phyloP scores from a whole-genome alignment of 2,797 vertebrate species.

The Sebastes taczanowskii region DNA sequence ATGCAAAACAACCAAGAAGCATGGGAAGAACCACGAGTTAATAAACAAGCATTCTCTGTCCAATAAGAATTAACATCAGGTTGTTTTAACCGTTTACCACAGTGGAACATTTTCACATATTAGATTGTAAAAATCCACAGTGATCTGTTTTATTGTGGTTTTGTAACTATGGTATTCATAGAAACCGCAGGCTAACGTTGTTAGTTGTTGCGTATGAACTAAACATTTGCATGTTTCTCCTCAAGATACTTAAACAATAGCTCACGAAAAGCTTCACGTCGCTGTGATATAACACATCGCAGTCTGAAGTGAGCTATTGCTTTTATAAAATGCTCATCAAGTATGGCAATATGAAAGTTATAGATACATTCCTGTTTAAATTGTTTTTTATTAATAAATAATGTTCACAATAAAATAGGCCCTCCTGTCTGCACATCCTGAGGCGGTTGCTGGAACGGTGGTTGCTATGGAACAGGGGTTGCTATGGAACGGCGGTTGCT shows the following conservation, averaged over 20 bases:
- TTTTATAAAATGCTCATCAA: too few relatives aligned
- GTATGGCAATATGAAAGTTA: too few relatives aligned
- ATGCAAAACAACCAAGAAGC: constrained; percentile 43
- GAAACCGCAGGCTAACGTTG: constrained; percentile 18
- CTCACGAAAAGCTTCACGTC: too few relatives aligned
- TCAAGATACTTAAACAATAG: background rate
- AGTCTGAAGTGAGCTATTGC: too few relatives aligned
- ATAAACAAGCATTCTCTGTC: constrained; percentile 33
- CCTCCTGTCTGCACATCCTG: too few relatives aligned
- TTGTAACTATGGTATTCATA: constrained; percentile 13
- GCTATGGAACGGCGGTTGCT: too few relatives aligned
- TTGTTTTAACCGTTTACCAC: constrained; percentile 27
- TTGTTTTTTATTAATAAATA: too few relatives aligned
- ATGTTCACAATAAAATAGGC: too few relatives aligned
- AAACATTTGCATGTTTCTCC: constrained; percentile 15
- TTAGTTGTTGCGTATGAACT: constrained; percentile 19
- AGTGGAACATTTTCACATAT: constrained; percentile 31
- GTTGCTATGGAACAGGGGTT: too few relatives aligned
- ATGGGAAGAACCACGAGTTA: constrained; percentile 33
- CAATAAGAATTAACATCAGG: constrained; percentile 42
- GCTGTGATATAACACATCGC: too few relatives aligned
- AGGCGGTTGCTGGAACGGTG: too few relatives aligned
- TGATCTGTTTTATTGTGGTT: constrained; percentile 31
- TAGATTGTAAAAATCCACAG: constrained; percentile 29
- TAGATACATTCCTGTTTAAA: too few relatives aligned